These are phyloP conservation scores for Zosterops lateralis DNA, from an alignment of 2,113 vertebrate genomes.

Conservation along the genomic window DNA sequence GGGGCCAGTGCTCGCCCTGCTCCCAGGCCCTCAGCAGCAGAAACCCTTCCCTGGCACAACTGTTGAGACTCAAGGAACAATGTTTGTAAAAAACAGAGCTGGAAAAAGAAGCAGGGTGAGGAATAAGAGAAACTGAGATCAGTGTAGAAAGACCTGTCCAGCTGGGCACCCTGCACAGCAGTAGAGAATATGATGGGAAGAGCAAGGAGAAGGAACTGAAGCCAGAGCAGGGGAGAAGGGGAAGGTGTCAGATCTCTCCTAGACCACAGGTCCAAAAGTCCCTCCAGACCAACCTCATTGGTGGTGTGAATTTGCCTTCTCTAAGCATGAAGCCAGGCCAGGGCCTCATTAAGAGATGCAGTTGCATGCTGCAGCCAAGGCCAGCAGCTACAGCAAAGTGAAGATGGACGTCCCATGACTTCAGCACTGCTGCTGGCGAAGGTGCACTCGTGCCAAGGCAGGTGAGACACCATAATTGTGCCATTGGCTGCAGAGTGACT, in stretches of 20 bases:
- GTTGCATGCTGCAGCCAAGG: neutral
- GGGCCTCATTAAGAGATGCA: neutral
- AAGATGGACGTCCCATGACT: too few relatives aligned
- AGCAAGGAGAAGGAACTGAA: neutral
- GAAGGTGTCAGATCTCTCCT: neutral
- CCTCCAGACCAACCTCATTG: fast-evolving
- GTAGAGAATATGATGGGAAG: neutral
- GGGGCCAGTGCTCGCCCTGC: neutral
- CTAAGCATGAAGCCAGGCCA: neutral
- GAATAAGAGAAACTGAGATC: neutral
- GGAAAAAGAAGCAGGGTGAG: neutral
- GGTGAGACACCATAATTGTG: neutral
- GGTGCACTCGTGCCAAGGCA: neutral
- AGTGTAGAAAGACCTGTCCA: neutral
- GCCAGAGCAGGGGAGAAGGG: neutral
- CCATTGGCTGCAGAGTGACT: fast-evolving
- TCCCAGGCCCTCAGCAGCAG: neutral
- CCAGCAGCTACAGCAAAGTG: neutral
- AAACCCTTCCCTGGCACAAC: neutral
- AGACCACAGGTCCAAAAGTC: neutral
- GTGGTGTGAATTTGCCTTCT: neutral
- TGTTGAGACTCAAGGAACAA: neutral
- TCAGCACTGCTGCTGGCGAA: neutral
- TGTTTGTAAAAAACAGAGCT: neutral
- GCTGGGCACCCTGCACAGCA: neutral